phyloP scores from a whole-genome alignment of 2,113 vertebrate genomes.

The Dasyprocta punctata region DNA sequence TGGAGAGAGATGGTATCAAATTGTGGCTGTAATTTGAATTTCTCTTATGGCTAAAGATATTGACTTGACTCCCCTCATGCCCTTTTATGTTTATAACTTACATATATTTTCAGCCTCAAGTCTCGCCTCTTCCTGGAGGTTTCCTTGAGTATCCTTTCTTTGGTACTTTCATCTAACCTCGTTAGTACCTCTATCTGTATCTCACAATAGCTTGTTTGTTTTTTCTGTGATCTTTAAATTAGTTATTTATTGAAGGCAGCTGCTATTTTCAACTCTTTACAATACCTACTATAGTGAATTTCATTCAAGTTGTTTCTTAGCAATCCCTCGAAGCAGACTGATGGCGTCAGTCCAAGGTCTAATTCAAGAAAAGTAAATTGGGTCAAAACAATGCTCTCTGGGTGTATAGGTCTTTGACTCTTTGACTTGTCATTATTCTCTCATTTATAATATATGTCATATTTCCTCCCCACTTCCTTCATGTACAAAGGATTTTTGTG shows the following conservation, averaged over 20 bases:
- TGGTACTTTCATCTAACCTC: neutral
- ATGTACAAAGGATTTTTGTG: constrained; percentile 64
- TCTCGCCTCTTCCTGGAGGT: neutral
- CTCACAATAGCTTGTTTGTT: neutral
- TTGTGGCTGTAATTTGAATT: neutral
- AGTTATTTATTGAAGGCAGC: neutral
- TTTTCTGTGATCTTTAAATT: neutral
- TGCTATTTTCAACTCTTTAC: neutral
- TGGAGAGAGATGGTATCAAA: neutral
- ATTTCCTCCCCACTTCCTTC: constrained; percentile 71
- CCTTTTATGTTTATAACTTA: neutral
- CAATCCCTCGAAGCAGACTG: constrained; percentile 38
- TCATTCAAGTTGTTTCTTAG: constrained; percentile 60
- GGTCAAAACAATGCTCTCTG: constrained; percentile 64
- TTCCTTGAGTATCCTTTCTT: neutral
- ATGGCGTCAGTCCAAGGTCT: constrained; percentile 53
- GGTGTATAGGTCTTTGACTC: constrained; percentile 58
- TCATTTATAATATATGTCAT: constrained; percentile 66
- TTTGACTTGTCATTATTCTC: constrained; percentile 75
- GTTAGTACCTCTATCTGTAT: neutral
- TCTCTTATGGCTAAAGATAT: neutral
- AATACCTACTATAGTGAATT: constrained; percentile 13
- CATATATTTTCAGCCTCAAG: neutral
- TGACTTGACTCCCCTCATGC: neutral
- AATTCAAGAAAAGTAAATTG: constrained; percentile 66